Conservation (phyloP, 2,113 vertebrate species). For the Orientallactaga bullata region DNA sequence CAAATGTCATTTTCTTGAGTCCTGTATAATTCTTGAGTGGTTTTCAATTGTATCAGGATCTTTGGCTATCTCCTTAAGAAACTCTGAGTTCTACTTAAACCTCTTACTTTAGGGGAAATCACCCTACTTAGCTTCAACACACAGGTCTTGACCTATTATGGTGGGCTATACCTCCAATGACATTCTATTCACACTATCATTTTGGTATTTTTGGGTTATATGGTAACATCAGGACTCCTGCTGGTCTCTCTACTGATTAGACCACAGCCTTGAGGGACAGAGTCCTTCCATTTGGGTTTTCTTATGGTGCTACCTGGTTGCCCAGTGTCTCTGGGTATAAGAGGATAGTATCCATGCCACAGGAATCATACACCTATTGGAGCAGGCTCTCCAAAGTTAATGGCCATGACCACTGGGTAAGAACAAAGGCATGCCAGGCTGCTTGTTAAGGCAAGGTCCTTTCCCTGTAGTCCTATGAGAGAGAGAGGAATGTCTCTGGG, state of each 20-base stretch:
- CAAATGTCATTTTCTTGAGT: neutral
- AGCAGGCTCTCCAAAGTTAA: neutral
- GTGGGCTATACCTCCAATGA: neutral
- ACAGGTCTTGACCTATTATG: neutral
- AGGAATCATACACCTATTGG: neutral
- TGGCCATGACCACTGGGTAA: neutral
- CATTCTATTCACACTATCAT: neutral
- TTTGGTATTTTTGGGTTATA: neutral
- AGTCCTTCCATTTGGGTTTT: neutral
- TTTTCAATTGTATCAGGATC: neutral
- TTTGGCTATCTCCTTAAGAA: neutral
- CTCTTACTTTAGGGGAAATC: slow-evolving; percentile 6
- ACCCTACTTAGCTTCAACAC: neutral
- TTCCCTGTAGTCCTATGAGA: neutral
- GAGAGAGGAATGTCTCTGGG: neutral
- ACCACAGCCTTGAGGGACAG: neutral
- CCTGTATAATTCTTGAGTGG: neutral
- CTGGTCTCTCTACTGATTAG: neutral
- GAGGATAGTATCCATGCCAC: neutral
- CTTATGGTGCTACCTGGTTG: neutral
- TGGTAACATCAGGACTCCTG: neutral
- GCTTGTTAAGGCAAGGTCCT: neutral
- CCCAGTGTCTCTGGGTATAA: neutral
- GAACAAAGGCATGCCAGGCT: neutral
- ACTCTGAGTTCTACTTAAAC: neutral